Conservation (phyloP, 2,797 vertebrate genomes). For the Pangasius krempfi region DNA sequence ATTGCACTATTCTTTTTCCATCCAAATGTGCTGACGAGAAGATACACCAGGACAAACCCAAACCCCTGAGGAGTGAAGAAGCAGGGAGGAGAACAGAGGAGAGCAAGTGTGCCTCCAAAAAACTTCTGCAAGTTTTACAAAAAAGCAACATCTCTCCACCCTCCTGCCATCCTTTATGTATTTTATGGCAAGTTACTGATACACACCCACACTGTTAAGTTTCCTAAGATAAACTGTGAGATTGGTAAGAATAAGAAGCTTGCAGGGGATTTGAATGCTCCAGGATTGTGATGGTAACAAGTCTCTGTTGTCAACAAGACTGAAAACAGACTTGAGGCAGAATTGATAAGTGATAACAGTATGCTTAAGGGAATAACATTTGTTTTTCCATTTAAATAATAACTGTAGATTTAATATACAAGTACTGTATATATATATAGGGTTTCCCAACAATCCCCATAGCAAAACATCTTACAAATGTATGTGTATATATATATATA, state of each 20-base stretch:
- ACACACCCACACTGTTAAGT: neutral
- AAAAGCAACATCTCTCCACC: neutral
- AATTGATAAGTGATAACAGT: neutral
- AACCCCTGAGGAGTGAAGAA: slow-evolving; percentile 22
- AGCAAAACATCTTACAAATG: too few relatives aligned
- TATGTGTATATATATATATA: neutral
- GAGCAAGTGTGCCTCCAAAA: neutral
- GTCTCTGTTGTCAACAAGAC: neutral
- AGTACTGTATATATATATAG: neutral
- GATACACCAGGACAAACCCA: slow-evolving; percentile 34
- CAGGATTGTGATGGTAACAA: neutral
- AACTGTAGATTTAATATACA: neutral
- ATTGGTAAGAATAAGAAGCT: neutral
- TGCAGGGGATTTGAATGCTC: neutral
- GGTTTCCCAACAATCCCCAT: too few relatives aligned
- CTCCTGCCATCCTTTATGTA: neutral
- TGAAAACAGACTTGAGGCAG: neutral
- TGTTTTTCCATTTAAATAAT: neutral
- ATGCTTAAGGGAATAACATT: neutral
- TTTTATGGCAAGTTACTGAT: slow-evolving; percentile 9
- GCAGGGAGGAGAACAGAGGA: slow-evolving; percentile 20
- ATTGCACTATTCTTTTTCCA: slow-evolving; percentile 42
- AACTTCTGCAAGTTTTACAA: slow-evolving; percentile 10
- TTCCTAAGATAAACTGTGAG: neutral
- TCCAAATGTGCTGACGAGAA: slow-evolving; percentile 42